Percentiles rank a stretch among this genome's conserved stretches.
Evolutionary conservation across 2,797 vertebrate genomes (phyloP).

Genomic region (Salmo trutta): DNA sequence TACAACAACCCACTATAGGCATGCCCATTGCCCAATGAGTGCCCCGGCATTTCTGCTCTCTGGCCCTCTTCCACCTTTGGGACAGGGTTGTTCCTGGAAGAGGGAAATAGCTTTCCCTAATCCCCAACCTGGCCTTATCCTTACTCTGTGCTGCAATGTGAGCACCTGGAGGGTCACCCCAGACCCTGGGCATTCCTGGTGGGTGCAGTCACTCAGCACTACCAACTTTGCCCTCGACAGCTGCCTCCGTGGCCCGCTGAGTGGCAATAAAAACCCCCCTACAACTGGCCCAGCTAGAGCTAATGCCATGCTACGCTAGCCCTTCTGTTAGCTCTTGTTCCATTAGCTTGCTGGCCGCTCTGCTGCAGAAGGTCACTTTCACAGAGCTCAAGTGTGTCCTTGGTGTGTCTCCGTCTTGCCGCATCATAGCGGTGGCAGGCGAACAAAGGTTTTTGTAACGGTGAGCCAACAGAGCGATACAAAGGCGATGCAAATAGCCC

Average conservation of each 20-base stretch:
- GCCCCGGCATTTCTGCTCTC: not conserved
- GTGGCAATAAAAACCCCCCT: not conserved
- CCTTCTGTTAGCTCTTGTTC: constrained; percentile 27
- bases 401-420: constrained; percentile 58
- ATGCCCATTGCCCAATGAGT: not conserved
- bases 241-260: constrained; percentile 46
- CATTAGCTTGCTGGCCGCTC: constrained; percentile 20
- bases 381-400: constrained; percentile 62
- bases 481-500: not conserved
- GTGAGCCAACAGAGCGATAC: constrained; percentile 31
- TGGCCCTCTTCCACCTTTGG: not conserved
- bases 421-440: constrained; percentile 61
- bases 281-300: constrained; percentile 17
- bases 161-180: constrained; percentile 52
- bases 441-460: constrained; percentile 63
- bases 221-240: constrained; percentile 56
- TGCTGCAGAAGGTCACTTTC: constrained; percentile 41
- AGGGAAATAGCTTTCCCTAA: constrained; percentile 45
- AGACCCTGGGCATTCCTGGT: constrained; percentile 28
- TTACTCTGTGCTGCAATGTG: constrained; percentile 56
- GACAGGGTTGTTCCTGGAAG: constrained; percentile 29
- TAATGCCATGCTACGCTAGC: constrained; percentile 29
- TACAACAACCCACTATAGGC: not conserved
- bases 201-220: constrained; percentile 40
- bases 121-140: constrained; percentile 52